Evolutionary conservation across 2,113 vertebrate species (phyloP).

Genomic region (Thunnus maccoyii): DNA sequence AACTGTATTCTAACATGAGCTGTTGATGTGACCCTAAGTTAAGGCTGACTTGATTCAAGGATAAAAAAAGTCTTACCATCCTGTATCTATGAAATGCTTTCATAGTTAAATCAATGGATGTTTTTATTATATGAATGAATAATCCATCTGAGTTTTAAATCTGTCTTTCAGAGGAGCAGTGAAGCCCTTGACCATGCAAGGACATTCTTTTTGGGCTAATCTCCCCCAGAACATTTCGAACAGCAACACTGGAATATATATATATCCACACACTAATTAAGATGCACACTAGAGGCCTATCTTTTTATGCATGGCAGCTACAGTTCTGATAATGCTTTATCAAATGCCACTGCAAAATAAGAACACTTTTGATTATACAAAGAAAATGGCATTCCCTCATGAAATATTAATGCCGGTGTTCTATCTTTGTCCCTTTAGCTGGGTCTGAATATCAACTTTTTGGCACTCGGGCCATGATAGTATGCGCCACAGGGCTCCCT

Average conservation of each 20-base stretch:
- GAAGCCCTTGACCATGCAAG: slow-evolving; percentile 44
- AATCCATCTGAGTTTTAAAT: slow-evolving; percentile 39
- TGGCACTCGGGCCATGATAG: slow-evolving; percentile 49
- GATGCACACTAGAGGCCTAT: slow-evolving; percentile 38
- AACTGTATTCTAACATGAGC: slow-evolving; percentile 27
- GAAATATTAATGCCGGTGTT: slow-evolving; percentile 70
- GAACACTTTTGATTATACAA: slow-evolving; percentile 61
- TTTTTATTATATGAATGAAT: slow-evolving; percentile 61
- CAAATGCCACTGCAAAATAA: slow-evolving; percentile 53
- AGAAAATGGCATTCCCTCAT: slow-evolving; percentile 58
- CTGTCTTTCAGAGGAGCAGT: slow-evolving; percentile 20
- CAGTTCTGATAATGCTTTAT: slow-evolving; percentile 55
- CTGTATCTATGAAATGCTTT: slow-evolving; percentile 21
- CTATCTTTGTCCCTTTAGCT: slow-evolving; percentile 64
- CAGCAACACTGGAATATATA: slow-evolving; percentile 3
- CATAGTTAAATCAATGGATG: slow-evolving; percentile 45
- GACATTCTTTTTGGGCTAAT: slow-evolving; percentile 39
- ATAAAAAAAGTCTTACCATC: not conserved
- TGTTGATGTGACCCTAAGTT: not conserved
- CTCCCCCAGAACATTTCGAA: slow-evolving; percentile 26
- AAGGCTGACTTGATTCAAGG: slow-evolving; percentile 2
- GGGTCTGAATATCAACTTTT: slow-evolving; percentile 68
- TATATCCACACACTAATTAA: slow-evolving; percentile 48
- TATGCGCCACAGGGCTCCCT: slow-evolving; percentile 31
- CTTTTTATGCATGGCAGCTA: slow-evolving; percentile 33